Base-by-base conservation (phyloP, 1,140 invertebrate species). In the Thaumetopoea pityocampa region DNA sequence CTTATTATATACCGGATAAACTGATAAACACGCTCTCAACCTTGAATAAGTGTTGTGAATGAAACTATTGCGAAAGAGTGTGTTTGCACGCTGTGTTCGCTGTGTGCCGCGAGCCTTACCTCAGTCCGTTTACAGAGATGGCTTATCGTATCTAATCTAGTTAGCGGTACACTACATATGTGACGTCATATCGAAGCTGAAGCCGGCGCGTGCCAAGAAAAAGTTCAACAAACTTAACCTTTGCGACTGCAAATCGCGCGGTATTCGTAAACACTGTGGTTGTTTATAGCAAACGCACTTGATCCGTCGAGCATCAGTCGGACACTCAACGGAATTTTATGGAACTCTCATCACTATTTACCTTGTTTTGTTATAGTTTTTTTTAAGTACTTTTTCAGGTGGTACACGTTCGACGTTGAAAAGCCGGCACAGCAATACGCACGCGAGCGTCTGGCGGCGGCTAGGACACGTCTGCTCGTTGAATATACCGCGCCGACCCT, bases 161-260 rank as follows among this genome's bases (percentile, higher is more conserved):
- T 78, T 79, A 73, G 65, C 30, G 44, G 30, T 72, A 67, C 67
- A 76, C 53, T 51, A 32, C 28, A 41, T 28, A 14, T 26, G 29
- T 71, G 60, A 79, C 69, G 69, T 74, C 73, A 78, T 62, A 27
- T 46, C 43, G 56, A 62, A 66, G 63, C 57, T 55, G 49, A 57
- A 66, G 63, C 57, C 57, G 49, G 58, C 53, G 43, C 54, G 56
- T 55, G 60, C 57, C 56, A 56, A 56, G 64, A 78, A 68, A 65
- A 73, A 79, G 74, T 76, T 79, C 69, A 79, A 79, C 71, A 76
- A 79, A 76, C 74, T 71, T 67, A 63, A 60, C 63, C 56, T 62
- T 55, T 59, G 51, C 22, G 28, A 23, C 28, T 11, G 26, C 16
- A 40, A 40, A 32, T 32, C 19, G 20, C 28, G 28, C 15, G 38